These are phyloP conservation scores for Campoletis sonorensis DNA, from an alignment of 1,140 invertebrate species.

Conservation along the genomic window DNA sequence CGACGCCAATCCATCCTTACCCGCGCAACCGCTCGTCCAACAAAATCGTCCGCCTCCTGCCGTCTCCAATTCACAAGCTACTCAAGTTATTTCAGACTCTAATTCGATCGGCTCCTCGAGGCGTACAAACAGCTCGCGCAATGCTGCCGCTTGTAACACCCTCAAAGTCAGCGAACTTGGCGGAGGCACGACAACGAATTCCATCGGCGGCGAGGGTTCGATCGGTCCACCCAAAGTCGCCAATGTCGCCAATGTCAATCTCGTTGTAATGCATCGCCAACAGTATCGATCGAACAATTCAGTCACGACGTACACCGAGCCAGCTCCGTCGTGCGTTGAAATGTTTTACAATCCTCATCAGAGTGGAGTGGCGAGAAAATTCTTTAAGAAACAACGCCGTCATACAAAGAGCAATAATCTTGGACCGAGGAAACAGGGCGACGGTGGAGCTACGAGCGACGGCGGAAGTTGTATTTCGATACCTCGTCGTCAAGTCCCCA, in stretches of 20 bases:
- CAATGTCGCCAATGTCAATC: conserved; percentile 79
- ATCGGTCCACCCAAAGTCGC: conserved; percentile 63
- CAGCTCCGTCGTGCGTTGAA: conserved; percentile 79
- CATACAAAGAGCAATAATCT: conserved; percentile 86
- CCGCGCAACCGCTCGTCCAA: conserved; percentile 74
- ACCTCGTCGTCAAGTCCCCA: conserved; percentile 73
- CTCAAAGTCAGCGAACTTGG: conserved; percentile 58
- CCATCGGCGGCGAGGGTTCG: conserved; percentile 44
- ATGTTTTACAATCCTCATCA: conserved; percentile 96
- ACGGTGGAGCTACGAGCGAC: conserved; percentile 79
- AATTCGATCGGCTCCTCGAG: conserved; percentile 71
- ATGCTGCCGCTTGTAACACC: conserved; percentile 59
- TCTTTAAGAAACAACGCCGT: conserved; percentile 91
- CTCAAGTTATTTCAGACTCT: conserved; percentile 71
- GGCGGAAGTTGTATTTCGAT: conserved; percentile 73
- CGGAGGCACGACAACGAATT: conserved; percentile 65
- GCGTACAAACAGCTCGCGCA: conserved; percentile 67
- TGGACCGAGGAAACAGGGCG: conserved; percentile 80
- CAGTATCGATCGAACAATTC: conserved; percentile 84
- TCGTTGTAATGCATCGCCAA: conserved; percentile 82
- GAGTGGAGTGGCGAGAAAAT: conserved; percentile 93
- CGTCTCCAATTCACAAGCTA: conserved; percentile 70
- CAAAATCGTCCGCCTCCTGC: conserved; percentile 58
- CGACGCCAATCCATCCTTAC: conserved; percentile 79
- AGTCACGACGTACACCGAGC: conserved; percentile 83